These are phyloP conservation scores for Apomyelois bistriatella DNA, from an alignment of 2,888 invertebrate genomes.

Conservation along the genomic window DNA sequence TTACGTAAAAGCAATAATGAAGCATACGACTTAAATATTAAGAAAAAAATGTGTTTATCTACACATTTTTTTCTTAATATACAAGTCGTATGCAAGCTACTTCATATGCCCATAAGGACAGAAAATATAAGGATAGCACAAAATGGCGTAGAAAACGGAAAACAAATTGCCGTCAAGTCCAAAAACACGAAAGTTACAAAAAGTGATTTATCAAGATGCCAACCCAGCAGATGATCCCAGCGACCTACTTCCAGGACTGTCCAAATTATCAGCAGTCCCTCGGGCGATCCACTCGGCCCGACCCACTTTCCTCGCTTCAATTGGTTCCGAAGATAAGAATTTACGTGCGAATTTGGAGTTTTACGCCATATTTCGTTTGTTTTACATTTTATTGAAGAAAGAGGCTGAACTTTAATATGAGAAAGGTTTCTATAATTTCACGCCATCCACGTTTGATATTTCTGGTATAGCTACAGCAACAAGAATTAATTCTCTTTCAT, in stretches of 20 bases:
- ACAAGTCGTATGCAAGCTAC: no score
- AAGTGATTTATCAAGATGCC: constrained; percentile 1
- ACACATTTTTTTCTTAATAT: no score
- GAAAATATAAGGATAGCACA: no score
- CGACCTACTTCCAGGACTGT: constrained; percentile 1
- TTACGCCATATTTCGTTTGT: neutral
- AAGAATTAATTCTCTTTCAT: no score
- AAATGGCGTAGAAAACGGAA: neutral
- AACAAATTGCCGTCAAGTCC: neutral
- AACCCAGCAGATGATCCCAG: neutral
- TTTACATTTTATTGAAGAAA: neutral
- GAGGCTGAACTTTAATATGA: no score
- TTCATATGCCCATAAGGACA: no score
- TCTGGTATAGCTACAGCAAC: no score
- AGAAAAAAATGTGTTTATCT: no score
- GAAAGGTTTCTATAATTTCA: no score
- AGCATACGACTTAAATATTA: no score
- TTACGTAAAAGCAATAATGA: no score
- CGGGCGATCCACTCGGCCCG: neutral
- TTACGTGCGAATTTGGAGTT: constrained; percentile 2
- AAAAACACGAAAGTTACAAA: constrained; percentile 1
- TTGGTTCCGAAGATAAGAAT: constrained; percentile 7
- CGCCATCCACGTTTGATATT: no score
- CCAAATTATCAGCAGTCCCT: constrained; percentile 8
- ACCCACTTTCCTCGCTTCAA: constrained; percentile 7